A percentile compares a stretch with the other conserved stretches of the same genome.
These are phyloP conservation scores for Cyclargus thomasi DNA, from an alignment of 1,140 invertebrate genomes.

Conservation along the genomic window DNA sequence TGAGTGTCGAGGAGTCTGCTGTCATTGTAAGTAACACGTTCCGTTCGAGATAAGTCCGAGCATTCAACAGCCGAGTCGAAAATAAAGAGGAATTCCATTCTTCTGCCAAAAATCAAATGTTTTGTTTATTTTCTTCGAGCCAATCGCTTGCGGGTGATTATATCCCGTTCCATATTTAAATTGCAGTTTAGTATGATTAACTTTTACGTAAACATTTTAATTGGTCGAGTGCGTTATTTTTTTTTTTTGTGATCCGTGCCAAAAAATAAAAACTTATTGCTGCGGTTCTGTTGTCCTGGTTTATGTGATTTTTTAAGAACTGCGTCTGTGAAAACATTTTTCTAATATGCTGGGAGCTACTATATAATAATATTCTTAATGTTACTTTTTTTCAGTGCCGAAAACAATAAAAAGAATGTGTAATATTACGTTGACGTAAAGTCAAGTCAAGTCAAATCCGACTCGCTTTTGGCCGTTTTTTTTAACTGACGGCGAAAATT, in stretches of 20 bases:
- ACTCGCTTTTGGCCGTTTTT: neutral
- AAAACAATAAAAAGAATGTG: too few species aligned
- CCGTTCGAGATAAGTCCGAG: conserved; percentile 27
- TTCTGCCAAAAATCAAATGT: conserved; percentile 56
- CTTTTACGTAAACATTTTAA: neutral
- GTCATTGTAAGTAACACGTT: conserved; percentile 30
- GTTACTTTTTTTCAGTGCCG: too few species aligned
- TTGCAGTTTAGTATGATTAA: conserved; percentile 11
- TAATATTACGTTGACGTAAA: too few species aligned
- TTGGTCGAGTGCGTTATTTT: neutral
- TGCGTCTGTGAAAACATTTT: too few species aligned
- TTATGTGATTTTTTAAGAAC: too few species aligned
- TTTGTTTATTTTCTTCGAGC: conserved; percentile 48
- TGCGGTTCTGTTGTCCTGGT: too few species aligned
- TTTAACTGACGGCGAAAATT: neutral
- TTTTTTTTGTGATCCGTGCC: neutral
- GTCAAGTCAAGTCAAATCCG: too few species aligned
- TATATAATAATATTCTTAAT: too few species aligned
- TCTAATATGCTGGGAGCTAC: too few species aligned
- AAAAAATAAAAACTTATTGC: too few species aligned
- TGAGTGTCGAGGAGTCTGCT: conserved; percentile 29
- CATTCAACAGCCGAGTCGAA: conserved; percentile 39
- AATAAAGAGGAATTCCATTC: conserved; percentile 58
- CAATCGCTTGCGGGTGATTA: conserved; percentile 28
- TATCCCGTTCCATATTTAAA: conserved; percentile 20